These are phyloP conservation scores for Tryphoninae sp. DNA, from an alignment of 2,888 invertebrate species.

Conservation along the genomic window DNA sequence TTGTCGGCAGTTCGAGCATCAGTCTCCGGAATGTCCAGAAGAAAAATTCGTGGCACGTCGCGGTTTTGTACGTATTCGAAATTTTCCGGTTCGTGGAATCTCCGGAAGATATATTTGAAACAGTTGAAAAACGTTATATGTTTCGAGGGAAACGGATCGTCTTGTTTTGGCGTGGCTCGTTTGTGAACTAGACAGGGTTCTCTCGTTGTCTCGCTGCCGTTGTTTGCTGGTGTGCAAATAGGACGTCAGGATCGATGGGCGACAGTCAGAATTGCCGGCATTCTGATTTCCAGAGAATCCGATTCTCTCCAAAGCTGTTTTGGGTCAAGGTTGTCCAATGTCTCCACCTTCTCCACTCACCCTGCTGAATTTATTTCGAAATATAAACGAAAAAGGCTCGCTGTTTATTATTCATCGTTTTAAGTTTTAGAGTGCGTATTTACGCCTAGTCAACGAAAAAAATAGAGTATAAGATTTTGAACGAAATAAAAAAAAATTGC, in stretches of 20 bases:
- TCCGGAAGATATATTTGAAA: constrained; percentile 2
- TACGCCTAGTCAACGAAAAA: too few relatives aligned
- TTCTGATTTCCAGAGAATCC: constrained; percentile 50
- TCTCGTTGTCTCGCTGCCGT: background rate
- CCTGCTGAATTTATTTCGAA: background rate
- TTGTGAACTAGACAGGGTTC: background rate
- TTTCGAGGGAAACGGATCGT: constrained; percentile 29
- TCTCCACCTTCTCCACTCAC: background rate
- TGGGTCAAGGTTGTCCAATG: constrained; percentile 37
- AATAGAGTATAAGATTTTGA: too few relatives aligned
- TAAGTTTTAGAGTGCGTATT: background rate
- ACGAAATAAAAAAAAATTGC: too few relatives aligned
- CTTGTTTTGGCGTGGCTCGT: constrained; percentile 35
- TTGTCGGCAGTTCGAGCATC: background rate
- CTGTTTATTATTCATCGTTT: background rate
- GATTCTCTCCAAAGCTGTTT: constrained; percentile 27
- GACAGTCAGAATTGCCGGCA: constrained; percentile 43
- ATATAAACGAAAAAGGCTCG: background rate
- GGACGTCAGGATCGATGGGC: constrained; percentile 49
- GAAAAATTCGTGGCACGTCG: background rate
- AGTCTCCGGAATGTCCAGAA: background rate
- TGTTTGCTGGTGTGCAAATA: constrained; percentile 45
- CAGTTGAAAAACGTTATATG: background rate
- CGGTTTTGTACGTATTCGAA: background rate
- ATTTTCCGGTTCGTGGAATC: constrained; percentile 14